A percentile compares a stretch with the other conserved stretches of the same genome.
Evolutionary conservation across 2,113 vertebrate species (phyloP).

Genomic region (Salvelinus fontinalis): DNA sequence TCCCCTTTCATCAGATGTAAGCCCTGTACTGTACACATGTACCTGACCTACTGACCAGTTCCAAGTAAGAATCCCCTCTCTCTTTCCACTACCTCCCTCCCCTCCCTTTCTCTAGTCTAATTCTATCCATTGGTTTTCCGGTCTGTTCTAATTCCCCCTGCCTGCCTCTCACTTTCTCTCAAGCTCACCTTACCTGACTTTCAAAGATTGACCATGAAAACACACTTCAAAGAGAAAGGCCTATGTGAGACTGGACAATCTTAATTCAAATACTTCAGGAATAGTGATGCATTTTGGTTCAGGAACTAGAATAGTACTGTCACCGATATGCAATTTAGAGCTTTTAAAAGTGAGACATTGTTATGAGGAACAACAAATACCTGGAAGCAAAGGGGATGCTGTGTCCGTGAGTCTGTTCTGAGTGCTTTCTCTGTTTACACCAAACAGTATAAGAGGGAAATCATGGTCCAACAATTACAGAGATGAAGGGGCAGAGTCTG

Average conservation of each 20-base stretch:
- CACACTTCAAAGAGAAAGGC: too few relatives aligned
- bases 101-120: slow-evolving; percentile 3
- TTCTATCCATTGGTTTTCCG: background rate
- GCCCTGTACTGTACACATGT: too few relatives aligned
- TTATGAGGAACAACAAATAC: slow-evolving; percentile 6
- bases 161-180: too few relatives aligned
- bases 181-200: background rate
- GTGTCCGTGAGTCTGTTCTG: background rate
- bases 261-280: too few relatives aligned
- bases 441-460: background rate
- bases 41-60: too few relatives aligned
- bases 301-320: background rate
- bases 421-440: slow-evolving; percentile 18
- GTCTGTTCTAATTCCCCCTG: background rate
- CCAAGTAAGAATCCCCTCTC: background rate
- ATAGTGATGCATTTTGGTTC: too few relatives aligned
- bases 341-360: background rate
- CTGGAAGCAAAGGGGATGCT: background rate
- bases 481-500: background rate
- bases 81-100: background rate
- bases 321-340: background rate
- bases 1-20: too few relatives aligned
- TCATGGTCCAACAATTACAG: background rate
- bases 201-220: too few relatives aligned
- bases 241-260: too few relatives aligned